Base-by-base conservation (phyloP, 2,888 invertebrate genomes). In the Xiphydria camelus region DNA sequence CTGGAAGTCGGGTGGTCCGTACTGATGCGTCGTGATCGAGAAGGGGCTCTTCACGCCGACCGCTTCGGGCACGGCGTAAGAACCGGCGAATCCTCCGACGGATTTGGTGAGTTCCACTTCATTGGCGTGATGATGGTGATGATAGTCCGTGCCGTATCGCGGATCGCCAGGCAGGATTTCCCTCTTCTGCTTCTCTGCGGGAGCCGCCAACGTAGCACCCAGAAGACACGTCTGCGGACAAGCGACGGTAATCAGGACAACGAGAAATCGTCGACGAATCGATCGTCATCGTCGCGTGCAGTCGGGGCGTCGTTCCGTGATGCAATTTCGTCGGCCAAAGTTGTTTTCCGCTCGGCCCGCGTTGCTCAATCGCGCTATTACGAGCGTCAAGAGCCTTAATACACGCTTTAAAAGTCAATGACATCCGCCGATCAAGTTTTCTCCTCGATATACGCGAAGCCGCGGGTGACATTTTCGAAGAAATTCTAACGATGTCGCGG, bases 81-180 rank as follows among this genome's bases (percentile, higher is more conserved):
- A 41, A 12, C 49, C 49, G 14, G 35, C 46, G 40, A 61, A 60
- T 12, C 52, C 46, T 9, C 51, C 49, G 4, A 40, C 4, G 2
- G 57, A 33, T 51, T 6, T 47, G 2, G 34, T n/a, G 14, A 26
- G 41, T 14, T 42, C 46, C 18, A 64, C 37, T 26, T 53, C 53
- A 22, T 58, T 57, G 4, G 53, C 47, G 4, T 75, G 59, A 64
- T 73, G 49, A 53, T 76, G 51, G 47, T 68, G 55, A 68, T 70
- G 55, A 61, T 61, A 71, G 59, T 55, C 70, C 55, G 65, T 78
- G 19, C 66, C 67, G 43, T 67, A 74, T 14, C 74, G 69, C 19
- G 69, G 44, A 40, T 74, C 74, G 2, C 72, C 73, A 0, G 70
- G 70, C n/a, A 73, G 47, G 37, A 71, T 61, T 4, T 62, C 65